Conservation (phyloP, 2,888 invertebrate genomes). For the Aphodius granarius region DNA sequence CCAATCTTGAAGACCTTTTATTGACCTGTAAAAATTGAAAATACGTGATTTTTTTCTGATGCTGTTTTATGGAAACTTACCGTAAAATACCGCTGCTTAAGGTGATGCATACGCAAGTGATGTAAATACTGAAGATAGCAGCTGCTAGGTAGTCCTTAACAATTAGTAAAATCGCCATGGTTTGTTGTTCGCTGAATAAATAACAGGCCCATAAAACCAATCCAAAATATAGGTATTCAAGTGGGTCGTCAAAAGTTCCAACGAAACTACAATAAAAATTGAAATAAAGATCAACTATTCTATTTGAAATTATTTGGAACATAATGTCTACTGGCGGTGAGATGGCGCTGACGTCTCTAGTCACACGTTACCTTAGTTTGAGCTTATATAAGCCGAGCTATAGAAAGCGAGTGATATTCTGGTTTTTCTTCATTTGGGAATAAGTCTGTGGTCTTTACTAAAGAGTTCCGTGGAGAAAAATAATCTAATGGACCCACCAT, state of each 20-base stretch:
- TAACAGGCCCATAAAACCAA: constrained; percentile 83
- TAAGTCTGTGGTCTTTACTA: too few species aligned
- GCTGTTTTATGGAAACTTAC: constrained; percentile 57
- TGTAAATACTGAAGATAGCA: constrained; percentile 76
- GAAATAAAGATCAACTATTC: neutral
- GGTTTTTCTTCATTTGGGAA: too few species aligned
- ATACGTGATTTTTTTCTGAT: neutral
- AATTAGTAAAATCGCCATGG: constrained; percentile 78
- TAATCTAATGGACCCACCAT: too few species aligned
- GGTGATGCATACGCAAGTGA: constrained; percentile 70
- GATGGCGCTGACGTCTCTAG: too few species aligned
- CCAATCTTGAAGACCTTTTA: constrained; percentile 80
- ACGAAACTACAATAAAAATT: constrained; percentile 54
- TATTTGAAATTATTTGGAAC: constrained; percentile 1
- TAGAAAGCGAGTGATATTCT: too few species aligned
- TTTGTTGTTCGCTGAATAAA: constrained; percentile 82
- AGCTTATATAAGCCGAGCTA: too few species aligned
- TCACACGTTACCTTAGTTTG: too few species aligned
- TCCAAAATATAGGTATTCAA: constrained; percentile 69
- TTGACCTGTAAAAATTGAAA: constrained; percentile 70
- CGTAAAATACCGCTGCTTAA: constrained; percentile 78
- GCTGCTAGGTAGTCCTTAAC: constrained; percentile 78
- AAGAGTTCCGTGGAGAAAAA: too few species aligned
- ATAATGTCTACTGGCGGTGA: too few species aligned
- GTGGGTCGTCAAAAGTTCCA: constrained; percentile 58